Conservation (phyloP, 2,113 vertebrate genomes). For the Lynx canadensis region DNA sequence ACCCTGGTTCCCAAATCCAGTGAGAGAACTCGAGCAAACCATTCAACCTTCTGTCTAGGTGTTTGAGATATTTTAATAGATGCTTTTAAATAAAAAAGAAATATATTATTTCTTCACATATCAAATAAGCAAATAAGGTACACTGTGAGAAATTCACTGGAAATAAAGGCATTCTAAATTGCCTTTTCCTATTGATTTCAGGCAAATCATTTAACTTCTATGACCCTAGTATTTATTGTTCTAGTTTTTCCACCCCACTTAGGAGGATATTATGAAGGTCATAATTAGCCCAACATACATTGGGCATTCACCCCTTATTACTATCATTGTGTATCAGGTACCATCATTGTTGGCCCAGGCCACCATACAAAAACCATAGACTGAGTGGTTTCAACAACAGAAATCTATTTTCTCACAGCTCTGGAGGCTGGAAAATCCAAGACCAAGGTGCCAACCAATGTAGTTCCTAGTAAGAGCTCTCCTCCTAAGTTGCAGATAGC, state of each 20-base stretch:
- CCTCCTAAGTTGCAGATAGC: not conserved
- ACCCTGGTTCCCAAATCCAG: not conserved
- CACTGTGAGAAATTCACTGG: not conserved
- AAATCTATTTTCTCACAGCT: not conserved
- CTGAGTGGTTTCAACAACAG: not conserved
- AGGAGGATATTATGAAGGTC: not conserved
- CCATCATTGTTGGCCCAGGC: not conserved
- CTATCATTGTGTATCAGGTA: not conserved
- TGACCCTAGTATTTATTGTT: not conserved
- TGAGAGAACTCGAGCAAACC: not conserved
- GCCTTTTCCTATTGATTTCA: not conserved
- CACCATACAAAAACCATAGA: not conserved
- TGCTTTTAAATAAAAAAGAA: not conserved
- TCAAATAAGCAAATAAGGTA: not conserved
- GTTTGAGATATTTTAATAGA: not conserved
- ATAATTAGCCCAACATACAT: not conserved
- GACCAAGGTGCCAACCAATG: not conserved
- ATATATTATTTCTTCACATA: not conserved
- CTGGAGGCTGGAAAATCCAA: not conserved
- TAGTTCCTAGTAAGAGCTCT: not conserved
- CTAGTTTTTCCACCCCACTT: not conserved
- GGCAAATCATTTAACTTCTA: not conserved
- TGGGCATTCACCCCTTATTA: not conserved
- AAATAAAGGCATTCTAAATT: not conserved
- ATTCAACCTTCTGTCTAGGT: not conserved